Conservation (phyloP, 2,888 invertebrate genomes). For the Notodonta dromedarius region DNA sequence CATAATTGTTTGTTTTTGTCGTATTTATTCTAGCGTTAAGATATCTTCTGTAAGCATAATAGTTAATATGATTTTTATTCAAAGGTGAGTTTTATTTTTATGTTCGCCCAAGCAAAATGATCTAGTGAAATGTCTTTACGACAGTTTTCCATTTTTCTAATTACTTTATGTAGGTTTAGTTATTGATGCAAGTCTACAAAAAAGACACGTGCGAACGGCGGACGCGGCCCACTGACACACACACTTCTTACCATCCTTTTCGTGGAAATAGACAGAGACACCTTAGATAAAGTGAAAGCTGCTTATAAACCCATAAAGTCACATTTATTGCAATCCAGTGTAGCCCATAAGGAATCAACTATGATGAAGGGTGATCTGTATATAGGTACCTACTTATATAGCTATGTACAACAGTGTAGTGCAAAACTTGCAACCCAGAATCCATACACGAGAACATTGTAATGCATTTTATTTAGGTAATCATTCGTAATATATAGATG, state of each 20-base stretch:
- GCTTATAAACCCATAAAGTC: conserved; percentile 76
- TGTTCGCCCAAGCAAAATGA: neutral
- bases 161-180: conserved; percentile 71
- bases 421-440: conserved; percentile 25
- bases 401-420: too few relatives aligned
- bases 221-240: conserved; percentile 81
- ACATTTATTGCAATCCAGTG: conserved; percentile 71
- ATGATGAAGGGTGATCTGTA: conserved; percentile 44
- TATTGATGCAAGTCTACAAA: conserved; percentile 65
- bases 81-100: conserved; percentile 10
- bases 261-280: conserved; percentile 78
- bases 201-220: conserved; percentile 67
- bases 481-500: conserved; percentile 10
- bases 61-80: conserved; percentile 12
- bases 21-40: conserved; percentile 42
- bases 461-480: conserved; percentile 15
- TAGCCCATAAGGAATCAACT: conserved; percentile 57
- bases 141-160: conserved; percentile 69
- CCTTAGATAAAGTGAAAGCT: conserved; percentile 81
- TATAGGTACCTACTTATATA: too few relatives aligned
- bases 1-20: neutral
- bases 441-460: conserved; percentile 14
- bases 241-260: conserved; percentile 81
- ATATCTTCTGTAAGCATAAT: conserved; percentile 11
- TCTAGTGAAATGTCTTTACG: conserved; percentile 9